These are phyloP conservation scores for Sorex araneus DNA, from an alignment of 2,113 vertebrate genomes.

Conservation along the genomic window DNA sequence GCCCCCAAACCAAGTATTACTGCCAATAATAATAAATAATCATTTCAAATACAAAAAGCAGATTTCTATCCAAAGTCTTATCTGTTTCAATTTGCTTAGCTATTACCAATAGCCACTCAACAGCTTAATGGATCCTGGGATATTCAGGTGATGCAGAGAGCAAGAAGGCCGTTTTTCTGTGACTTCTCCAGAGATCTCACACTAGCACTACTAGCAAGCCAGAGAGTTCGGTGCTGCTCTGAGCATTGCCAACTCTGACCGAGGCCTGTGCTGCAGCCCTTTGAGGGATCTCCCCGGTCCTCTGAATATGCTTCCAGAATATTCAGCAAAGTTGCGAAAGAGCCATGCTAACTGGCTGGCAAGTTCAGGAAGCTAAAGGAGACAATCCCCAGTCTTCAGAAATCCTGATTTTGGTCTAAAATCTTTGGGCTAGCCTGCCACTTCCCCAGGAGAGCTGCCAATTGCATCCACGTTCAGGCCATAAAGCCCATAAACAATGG, in stretches of 20 bases:
- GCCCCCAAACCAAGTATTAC: no score
- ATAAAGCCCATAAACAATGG: neutral
- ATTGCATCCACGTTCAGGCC: neutral
- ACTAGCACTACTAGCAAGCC: neutral
- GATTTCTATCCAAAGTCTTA: neutral
- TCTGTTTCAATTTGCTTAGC: neutral
- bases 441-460: neutral
- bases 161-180: neutral
- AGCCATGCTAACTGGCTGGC: neutral
- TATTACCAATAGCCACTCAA: no score
- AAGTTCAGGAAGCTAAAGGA: neutral
- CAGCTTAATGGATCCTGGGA: no score
- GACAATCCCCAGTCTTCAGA: neutral
- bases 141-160: no score
- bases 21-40: no score
- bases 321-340: neutral
- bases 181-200: neutral
- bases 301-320: neutral
- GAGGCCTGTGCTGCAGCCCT: no score
- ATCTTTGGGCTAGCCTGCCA: neutral
- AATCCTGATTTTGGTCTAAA: neutral
- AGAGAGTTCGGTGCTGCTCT: no score
- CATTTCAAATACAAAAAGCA: neutral
- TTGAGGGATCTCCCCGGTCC: no score
- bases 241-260: no score